A percentile compares a stretch with the other conserved stretches of the same genome.
Evolutionary conservation across 2,113 vertebrate genomes (phyloP).

Genomic region (Tetrao urogallus): DNA sequence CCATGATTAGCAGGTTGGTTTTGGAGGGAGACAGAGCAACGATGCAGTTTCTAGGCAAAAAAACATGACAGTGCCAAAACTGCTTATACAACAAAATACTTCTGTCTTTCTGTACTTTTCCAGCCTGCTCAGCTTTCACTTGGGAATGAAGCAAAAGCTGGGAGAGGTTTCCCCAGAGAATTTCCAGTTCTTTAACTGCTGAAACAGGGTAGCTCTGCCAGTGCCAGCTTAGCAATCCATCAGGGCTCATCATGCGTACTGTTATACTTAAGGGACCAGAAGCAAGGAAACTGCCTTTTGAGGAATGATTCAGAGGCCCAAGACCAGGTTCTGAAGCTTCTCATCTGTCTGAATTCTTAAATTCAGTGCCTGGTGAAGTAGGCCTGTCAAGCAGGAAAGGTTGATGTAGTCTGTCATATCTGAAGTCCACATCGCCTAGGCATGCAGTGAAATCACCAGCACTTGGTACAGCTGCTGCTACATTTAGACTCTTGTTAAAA

Average conservation of each 20-base stretch:
- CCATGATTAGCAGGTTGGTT: conserved; percentile 16
- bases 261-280: background rate
- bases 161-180: background rate
- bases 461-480: background rate
- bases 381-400: background rate
- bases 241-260: background rate
- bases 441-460: background rate
- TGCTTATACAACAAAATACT: background rate
- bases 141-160: conserved; percentile 9
- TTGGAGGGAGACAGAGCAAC: conserved; percentile 16
- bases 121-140: conserved; percentile 38
- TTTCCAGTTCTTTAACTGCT: background rate
- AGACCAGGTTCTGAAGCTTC: background rate
- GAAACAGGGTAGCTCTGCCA: background rate
- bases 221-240: background rate
- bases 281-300: background rate
- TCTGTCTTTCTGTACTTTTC: background rate
- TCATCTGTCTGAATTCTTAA: background rate
- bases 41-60: conserved; percentile 6
- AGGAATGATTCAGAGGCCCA: background rate
- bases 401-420: background rate
- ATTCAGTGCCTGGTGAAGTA: background rate
- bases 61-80: conserved; percentile 19
- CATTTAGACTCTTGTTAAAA: background rate
- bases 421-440: background rate